Base-by-base conservation (phyloP, 2,797 vertebrate species). In the Chelidonichthys spinosus region DNA sequence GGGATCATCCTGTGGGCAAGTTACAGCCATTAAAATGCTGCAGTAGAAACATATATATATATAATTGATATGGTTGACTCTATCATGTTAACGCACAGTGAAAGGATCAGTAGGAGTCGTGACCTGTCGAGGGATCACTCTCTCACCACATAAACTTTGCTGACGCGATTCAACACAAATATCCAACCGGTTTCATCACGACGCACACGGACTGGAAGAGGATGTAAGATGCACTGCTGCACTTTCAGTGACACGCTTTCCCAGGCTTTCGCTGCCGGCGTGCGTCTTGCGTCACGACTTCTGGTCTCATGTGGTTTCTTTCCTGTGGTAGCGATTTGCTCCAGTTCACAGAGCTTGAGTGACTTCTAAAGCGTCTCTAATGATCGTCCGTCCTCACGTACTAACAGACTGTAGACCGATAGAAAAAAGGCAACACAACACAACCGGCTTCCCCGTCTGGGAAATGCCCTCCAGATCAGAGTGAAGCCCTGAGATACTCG, bases 161-260 rank as follows among this genome's bases (percentile, higher is more conserved):
- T 82, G 81, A 89, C 72, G 63, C 18, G 36, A 42, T 59, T 62
- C 25, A 64, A 82, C 69, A 54, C 43, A 70, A 72, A 56, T 59
- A 56, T 68, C 70, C 76, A 64, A 81, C 64, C 61, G 25, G 63
- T 76, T 84, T 89, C 49, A 78, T 83, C 76, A 78, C 42, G 40
- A 37, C 46, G 53, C 56, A 81, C 70, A 81, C 72, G 85, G 63
- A 72, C 74, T 46, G 32, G 32, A 88, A 85, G 84, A 88, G 89
- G 85, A 93, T 89, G 87, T 89, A 74, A 85, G 79, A 81, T 67
- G 82, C 75, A 81, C 63, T 69, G 63, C 68, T 91, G 87, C 89
- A 90, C 89, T 92, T 90, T 93, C 87, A 81, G 87, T 91, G 90
- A 92, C 91, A 93, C 90, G 86, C 63, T 92, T 93, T 93, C 93